Conservation (phyloP, 2,113 vertebrate genomes). For the Mionectes macconnelli region DNA sequence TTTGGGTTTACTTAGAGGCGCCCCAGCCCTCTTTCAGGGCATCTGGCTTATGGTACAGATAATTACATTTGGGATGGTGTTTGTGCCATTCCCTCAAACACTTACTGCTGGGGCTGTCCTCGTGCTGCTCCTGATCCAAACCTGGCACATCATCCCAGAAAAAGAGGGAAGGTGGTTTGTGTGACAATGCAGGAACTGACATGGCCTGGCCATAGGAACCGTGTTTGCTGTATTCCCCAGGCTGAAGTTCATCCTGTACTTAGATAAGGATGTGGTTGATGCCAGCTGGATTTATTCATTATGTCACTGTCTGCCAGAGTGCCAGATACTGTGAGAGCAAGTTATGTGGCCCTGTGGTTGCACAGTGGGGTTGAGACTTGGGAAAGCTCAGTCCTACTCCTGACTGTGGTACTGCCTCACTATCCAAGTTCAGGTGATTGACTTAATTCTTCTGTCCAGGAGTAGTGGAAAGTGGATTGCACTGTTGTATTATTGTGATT, state of each 20-base stretch:
- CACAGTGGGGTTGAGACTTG: not conserved
- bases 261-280: not conserved
- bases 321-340: fast-evolving
- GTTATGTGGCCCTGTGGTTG: not conserved
- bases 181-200: not conserved
- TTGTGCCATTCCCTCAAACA: not conserved
- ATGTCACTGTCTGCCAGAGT: not conserved
- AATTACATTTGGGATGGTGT: not conserved
- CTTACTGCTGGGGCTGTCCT: not conserved
- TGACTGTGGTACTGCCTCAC: not conserved
- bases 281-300: not conserved
- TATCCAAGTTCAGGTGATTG: not conserved
- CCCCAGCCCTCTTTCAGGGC: fast-evolving
- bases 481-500: not conserved
- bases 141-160: not conserved
- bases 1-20: not conserved
- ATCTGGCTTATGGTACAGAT: not conserved
- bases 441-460: not conserved
- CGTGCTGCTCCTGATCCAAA: not conserved
- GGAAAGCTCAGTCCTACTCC: not conserved
- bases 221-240: fast-evolving
- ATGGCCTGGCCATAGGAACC: not conserved
- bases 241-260: not conserved
- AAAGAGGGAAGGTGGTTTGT: not conserved
- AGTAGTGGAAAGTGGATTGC: not conserved